A percentile compares a stretch with the other conserved stretches of the same genome.
Conservation (phyloP, 2,888 invertebrate species). For the Agrochola lychnidis region DNA sequence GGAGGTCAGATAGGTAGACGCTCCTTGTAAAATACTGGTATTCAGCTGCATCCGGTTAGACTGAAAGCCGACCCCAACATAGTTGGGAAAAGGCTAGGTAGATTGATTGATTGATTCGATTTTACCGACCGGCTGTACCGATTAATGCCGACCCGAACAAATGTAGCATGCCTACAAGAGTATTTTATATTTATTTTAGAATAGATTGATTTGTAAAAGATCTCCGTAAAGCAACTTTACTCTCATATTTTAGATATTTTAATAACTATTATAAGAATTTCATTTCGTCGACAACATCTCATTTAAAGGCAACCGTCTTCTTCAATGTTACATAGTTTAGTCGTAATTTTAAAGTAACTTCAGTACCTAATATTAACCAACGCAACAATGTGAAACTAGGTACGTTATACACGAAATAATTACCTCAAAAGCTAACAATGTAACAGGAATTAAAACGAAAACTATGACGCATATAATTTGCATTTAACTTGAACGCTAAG, state of each 20-base stretch:
- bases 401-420: conserved; percentile 10
- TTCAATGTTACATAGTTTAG: background rate
- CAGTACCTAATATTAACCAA: background rate
- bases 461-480: conserved; percentile 49
- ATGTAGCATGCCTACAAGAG: background rate
- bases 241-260: background rate
- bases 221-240: background rate
- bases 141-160: background rate
- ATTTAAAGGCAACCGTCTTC: background rate
- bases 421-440: conserved; percentile 29
- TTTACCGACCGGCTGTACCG: too few relatives aligned
- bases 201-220: background rate
- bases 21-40: too few relatives aligned
- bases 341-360: conserved; percentile 9
- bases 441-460: conserved; percentile 46
- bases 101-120: too few relatives aligned
- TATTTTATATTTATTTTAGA: background rate
- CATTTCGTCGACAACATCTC: background rate
- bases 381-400: conserved; percentile 16
- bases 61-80: too few relatives aligned
- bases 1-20: too few relatives aligned
- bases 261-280: background rate
- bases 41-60: too few relatives aligned
- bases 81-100: too few relatives aligned
- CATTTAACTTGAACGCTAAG: conserved; percentile 39